These are phyloP conservation scores for Pycnomerus fuliginosus DNA, from an alignment of 2,888 invertebrate genomes.

Conservation along the genomic window DNA sequence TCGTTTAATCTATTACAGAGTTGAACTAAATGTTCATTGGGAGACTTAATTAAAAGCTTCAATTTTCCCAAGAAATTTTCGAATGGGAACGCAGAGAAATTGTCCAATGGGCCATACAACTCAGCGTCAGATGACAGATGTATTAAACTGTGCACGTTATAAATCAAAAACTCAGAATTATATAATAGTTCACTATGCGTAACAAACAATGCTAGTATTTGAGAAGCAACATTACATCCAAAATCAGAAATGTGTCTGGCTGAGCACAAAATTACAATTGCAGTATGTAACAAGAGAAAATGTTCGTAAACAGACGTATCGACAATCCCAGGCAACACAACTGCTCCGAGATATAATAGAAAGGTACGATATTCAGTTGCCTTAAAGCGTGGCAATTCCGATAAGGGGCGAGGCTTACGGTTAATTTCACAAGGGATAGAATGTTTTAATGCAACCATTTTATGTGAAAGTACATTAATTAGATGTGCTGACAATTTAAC, in stretches of 20 bases:
- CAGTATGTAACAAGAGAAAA: constrained; percentile 16
- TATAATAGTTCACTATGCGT: constrained; percentile 13
- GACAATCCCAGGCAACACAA: constrained; percentile 13
- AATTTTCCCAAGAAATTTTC: constrained; percentile 20
- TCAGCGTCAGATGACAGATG: constrained; percentile 21
- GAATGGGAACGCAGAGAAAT: constrained; percentile 20
- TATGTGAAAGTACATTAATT: constrained; percentile 5
- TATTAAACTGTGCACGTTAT: constrained; percentile 21
- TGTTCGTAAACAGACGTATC: constrained; percentile 11
- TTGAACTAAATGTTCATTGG: constrained; percentile 21
- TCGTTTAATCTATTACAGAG: constrained; percentile 17
- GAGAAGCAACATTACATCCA: constrained; percentile 8
- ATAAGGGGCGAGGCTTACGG: constrained; percentile 18
- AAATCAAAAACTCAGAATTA: constrained; percentile 19
- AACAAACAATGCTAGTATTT: constrained; percentile 16
- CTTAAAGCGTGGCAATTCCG: constrained; percentile 21
- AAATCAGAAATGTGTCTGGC: constrained; percentile 6
- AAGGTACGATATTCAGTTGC: constrained; percentile 23
- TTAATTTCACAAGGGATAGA: constrained; percentile 19
- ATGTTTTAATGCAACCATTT: constrained; percentile 7
- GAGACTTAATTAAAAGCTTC: constrained; percentile 12
- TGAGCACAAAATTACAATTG: constrained; percentile 16
- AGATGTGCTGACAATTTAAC: background rate
- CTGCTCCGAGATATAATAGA: constrained; percentile 13
- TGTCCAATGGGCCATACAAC: constrained; percentile 16